Evolutionary conservation across 2,888 invertebrate genomes (phyloP), one percentile per base, ranked within the genome.

Genomic region (Drosophila meridiana): DNA sequence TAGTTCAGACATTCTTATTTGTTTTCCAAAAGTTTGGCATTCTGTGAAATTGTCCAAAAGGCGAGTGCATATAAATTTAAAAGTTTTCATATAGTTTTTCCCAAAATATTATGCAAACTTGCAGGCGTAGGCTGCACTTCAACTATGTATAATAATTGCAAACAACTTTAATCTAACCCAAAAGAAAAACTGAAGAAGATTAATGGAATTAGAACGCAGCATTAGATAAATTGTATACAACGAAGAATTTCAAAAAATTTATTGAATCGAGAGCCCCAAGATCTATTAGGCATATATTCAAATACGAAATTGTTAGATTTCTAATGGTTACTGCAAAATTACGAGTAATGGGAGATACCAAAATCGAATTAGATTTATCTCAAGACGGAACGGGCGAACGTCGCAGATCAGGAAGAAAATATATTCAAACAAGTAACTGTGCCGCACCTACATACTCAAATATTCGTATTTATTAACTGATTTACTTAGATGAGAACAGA

Each of bases 11-110:
- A 8, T 36, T 62, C 5, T 32, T 38, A 36, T 42, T 61, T 75
- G 61, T 62, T 68, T 53, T 34, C 50, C 28, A 3, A 70, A 78
- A 83, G 74, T 84, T 87, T 73, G 34, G 45, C 68, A 47, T 73
- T 69, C 70, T 82, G 48, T 57, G 57, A 83, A 81, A 74, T 83
- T 79, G 72, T 68, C 53, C 48, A 77, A 80, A 84, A 73, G 76
- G 87, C 84, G 84, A 71, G 76, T 84, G 69, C 73, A 73, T 79
- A 85, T 77, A 89, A 85, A 85, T 77, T 71, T 73, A 40, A 77
- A 87, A 84, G 77, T 89, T 79, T 79, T 34, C 56, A 68, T 57
- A 69, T 75, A 65, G 69, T 74, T 69, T 47, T 47, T 20, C 43
- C 4, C 3, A 28, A 66, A 66, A 69, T 67, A 61, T 56, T 69